Base-by-base conservation (phyloP, 1,140 invertebrate species). In the Neodiprion fabricii region DNA sequence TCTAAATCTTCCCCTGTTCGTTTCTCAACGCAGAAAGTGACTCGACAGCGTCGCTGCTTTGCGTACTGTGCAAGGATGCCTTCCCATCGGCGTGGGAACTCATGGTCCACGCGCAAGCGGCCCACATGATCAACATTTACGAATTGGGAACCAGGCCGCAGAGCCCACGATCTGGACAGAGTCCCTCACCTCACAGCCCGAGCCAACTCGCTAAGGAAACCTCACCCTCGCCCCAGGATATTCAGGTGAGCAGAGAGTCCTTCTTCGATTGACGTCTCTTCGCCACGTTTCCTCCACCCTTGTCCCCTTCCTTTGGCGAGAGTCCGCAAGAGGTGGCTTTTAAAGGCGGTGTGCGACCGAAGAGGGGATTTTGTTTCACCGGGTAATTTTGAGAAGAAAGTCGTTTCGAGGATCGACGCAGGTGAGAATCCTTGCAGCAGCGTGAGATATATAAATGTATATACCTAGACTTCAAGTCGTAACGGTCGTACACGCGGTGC, bases 91-190 rank as follows among this genome's bases (percentile, higher is more conserved):
- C 93, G 61, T 95, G 94, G 94, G 93, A 95, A 85, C 86, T 95
- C 78, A 94, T 95, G 93, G 93, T 94, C 17, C 94, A 95, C 84
- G 93, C 93, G 74, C 94, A 95, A 82, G 92, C 93, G 40, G 92
- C 93, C 67, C 94, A 95, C 85, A 94, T 94, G 93, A 90, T 95
- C 84, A 95, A 94, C 88, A 94, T 95, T 81, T 95, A 95, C 86
- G 93, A 94, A 86, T 88, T 95, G 75, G 92, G 92, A 53, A 84
- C 83, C 71, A 84, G 83, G 81, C 85, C 86, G 80, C 87, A 82
- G 75, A 84, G 80, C 73, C 80, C 81, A 50, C 81, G 83, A 79
- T 82, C 83, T 67, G 82, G 82, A 49, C 82, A 83, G 4, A 85
- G 85, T 69, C 87, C 81, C 10, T 50, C 77, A 23, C 79, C 82